phyloP scores from a whole-genome alignment of 2,888 invertebrate genomes.

The Prosapia bicincta region DNA sequence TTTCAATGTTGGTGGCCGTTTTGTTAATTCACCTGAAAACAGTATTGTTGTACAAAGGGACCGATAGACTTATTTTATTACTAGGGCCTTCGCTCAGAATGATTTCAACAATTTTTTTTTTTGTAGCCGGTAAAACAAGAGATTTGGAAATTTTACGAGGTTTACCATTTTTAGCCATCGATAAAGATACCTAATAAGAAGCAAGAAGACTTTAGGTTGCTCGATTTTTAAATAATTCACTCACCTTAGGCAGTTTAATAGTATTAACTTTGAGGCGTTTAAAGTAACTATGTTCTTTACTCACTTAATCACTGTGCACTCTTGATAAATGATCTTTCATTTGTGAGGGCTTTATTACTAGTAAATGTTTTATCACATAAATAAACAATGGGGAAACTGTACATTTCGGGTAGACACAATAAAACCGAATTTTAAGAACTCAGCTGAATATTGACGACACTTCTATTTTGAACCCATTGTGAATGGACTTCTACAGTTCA shows the following conservation, averaged over 20 bases:
- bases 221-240: background rate
- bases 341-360: background rate
- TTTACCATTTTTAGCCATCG: background rate
- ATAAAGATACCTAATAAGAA: background rate
- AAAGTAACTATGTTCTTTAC: background rate
- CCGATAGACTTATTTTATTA: background rate
- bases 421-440: conserved; percentile 4
- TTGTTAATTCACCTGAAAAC: conserved; percentile 7
- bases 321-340: background rate
- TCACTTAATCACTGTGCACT: background rate
- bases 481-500: too few species aligned
- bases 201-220: background rate
- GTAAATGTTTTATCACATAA: background rate
- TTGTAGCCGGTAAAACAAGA: background rate
- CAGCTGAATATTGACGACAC: conserved; percentile 5
- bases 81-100: background rate
- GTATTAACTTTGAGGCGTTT: background rate
- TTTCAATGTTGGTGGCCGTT: conserved; percentile 5
- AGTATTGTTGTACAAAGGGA: conserved; percentile 4
- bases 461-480: conserved; percentile 2
- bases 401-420: background rate
- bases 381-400: background rate
- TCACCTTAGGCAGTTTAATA: background rate
- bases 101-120: background rate
- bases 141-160: background rate